phyloP scores from a whole-genome alignment of 1,140 invertebrate genomes.

The Ceratosolen solmsi region DNA sequence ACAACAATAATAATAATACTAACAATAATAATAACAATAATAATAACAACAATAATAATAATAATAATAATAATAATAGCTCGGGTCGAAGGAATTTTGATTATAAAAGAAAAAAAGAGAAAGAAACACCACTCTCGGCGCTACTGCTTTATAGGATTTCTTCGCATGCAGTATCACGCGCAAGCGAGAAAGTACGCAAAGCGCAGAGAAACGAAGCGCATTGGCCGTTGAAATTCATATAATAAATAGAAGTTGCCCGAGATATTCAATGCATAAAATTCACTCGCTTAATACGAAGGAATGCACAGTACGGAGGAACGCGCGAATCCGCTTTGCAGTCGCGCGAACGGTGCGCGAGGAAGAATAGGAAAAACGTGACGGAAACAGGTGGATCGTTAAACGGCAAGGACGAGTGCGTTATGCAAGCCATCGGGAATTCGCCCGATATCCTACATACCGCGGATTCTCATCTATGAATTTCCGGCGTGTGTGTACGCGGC shows the following conservation, averaged over 20 bases:
- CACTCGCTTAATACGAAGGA: not conserved
- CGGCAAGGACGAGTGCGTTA: not conserved
- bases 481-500: not conserved
- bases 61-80: too few relatives aligned
- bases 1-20: too few relatives aligned
- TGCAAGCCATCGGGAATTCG: not conserved
- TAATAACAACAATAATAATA: too few relatives aligned
- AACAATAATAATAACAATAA: too few relatives aligned
- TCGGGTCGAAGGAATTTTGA: too few relatives aligned
- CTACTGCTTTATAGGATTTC: not conserved
- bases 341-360: not conserved
- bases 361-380: conserved; percentile 2
- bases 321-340: not conserved
- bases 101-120: too few relatives aligned
- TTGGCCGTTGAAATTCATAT: conserved; percentile 5
- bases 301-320: not conserved
- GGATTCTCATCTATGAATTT: conserved; percentile 8
- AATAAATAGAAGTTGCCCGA: not conserved
- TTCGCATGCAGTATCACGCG: not conserved
- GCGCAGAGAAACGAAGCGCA: not conserved
- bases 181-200: not conserved
- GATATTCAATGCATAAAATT: conserved; percentile 26
- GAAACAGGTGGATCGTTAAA: conserved; percentile 15
- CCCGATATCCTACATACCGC: not conserved
- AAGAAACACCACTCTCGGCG: too few relatives aligned